A percentile compares a stretch with the other conserved stretches of the same genome.
These are phyloP conservation scores for Lagopus leucura DNA, from an alignment of 2,113 vertebrate genomes.

Conservation along the genomic window DNA sequence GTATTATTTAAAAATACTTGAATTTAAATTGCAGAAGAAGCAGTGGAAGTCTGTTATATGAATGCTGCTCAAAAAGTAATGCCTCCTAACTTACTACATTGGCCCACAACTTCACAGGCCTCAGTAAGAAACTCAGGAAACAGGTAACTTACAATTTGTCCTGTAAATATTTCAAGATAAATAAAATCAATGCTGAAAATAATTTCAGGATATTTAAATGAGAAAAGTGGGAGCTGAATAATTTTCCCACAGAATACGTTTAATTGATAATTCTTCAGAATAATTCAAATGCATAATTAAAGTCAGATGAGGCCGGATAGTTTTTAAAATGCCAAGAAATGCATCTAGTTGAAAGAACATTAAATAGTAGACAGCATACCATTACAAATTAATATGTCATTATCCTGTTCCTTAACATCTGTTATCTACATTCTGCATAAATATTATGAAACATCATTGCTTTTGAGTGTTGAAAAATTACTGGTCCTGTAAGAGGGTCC, in stretches of 20 bases:
- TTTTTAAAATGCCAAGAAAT: neutral
- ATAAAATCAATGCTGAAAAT: neutral
- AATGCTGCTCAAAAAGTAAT: too few species aligned
- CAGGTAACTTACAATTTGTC: neutral
- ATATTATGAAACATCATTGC: neutral
- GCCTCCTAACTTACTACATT: too few species aligned
- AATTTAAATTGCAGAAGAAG: neutral
- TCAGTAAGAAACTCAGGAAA: neutral
- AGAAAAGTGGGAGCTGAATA: neutral
- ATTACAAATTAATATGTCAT: neutral
- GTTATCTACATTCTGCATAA: neutral
- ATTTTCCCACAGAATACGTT: neutral
- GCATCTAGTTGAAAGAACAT: neutral
- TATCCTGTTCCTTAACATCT: neutral
- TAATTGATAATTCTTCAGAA: neutral
- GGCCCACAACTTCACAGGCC: neutral
- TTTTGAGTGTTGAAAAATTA: slow-evolving; percentile 34
- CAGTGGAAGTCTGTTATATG: neutral
- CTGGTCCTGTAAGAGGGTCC: slow-evolving; percentile 10
- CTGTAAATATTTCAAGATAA: neutral
- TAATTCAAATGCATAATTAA: neutral
- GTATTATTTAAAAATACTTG: neutral
- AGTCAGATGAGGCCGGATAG: neutral
- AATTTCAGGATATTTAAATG: neutral
- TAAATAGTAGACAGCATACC: neutral